These are phyloP conservation scores for Allygus modestus DNA, from an alignment of 2,888 invertebrate species.

Conservation along the genomic window DNA sequence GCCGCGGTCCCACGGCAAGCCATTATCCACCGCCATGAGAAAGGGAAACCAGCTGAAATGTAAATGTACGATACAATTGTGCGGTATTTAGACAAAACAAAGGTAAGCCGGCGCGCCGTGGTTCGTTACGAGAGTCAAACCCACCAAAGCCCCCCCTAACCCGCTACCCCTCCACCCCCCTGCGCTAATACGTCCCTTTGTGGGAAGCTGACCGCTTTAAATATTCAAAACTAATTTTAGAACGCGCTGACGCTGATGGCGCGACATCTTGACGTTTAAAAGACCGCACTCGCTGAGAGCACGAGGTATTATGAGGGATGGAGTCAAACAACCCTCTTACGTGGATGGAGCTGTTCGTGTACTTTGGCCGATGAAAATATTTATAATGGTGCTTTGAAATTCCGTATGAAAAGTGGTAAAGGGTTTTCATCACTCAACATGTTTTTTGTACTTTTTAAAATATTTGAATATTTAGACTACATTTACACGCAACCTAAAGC, in stretches of 20 bases:
- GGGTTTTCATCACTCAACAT: background rate
- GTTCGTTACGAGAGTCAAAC: constrained; percentile 48
- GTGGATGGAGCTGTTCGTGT: background rate
- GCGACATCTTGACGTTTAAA: constrained; percentile 49
- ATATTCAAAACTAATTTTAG: constrained; percentile 58
- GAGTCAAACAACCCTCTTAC: background rate
- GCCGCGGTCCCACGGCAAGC: background rate
- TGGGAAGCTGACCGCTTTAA: constrained; percentile 41
- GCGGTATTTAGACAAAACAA: constrained; percentile 57
- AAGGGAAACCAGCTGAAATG: constrained; percentile 50
- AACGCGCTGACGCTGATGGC: constrained; percentile 31
- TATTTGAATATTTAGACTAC: background rate
- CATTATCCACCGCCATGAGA: constrained; percentile 13
- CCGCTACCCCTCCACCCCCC: background rate
- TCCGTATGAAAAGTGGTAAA: background rate
- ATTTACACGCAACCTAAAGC: too few species aligned
- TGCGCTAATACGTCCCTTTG: constrained; percentile 50
- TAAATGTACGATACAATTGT: constrained; percentile 57
- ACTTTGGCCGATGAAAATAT: constrained; percentile 34
- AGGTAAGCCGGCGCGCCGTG: constrained; percentile 46
- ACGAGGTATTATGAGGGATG: constrained; percentile 7
- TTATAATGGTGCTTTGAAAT: constrained; percentile 5
- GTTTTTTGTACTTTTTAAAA: background rate
- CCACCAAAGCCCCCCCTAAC: constrained; percentile 28
- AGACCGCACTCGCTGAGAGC: background rate